Evolutionary conservation across 92 coral and sea anemone genomes (phyloP), one percentile per base, ranked within the genome.

Genomic region (Zoanthus gigantus): DNA sequence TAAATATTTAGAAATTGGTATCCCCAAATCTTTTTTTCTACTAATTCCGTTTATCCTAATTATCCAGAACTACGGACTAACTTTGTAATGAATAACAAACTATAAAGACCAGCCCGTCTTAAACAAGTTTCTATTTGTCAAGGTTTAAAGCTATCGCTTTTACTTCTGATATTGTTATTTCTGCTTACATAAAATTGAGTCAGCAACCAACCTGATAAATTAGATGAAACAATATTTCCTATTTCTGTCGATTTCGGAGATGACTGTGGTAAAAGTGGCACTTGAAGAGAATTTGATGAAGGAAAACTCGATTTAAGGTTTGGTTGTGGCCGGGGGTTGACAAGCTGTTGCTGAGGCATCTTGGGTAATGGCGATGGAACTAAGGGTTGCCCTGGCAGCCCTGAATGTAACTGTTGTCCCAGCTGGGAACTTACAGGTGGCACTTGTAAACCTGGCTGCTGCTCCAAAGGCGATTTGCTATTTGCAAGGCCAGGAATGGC

Each of bases 361-460:
- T 65, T 71, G 2, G 85, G 47, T 23, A 47, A 11, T 44, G 75
- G 60, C 53, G 75, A 50, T 30, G 85, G 60, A 1, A 66, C 46
- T 47, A 46, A 46, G 13, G 75, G 68, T 23, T 46, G 85, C 15
- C 46, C 75, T 65, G 34, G 85, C 12, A 46, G 29, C 7, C 85
- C 74, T 30, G 66, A 9, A 42, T 23, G 85, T 16, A 56, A 18
- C 31, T 14, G 28, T 53, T 77, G 37, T 23, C 75, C 85, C 11
- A 46, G 85, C 30, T 81, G 74, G 14, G 85, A 53, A 45, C 29
- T 47, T 37, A 61, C 47, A 23, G 85, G 18, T 14, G 85, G 75
- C 23, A 37, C 28, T 12, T 66, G 83, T 56, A 58, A 17, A 10
- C 56, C 71, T 3, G 83, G 52, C 68, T 78, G 66, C 12, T 57